phyloP scores from a whole-genome alignment of 2,797 vertebrate species.

The Bucorvus abyssinicus region DNA sequence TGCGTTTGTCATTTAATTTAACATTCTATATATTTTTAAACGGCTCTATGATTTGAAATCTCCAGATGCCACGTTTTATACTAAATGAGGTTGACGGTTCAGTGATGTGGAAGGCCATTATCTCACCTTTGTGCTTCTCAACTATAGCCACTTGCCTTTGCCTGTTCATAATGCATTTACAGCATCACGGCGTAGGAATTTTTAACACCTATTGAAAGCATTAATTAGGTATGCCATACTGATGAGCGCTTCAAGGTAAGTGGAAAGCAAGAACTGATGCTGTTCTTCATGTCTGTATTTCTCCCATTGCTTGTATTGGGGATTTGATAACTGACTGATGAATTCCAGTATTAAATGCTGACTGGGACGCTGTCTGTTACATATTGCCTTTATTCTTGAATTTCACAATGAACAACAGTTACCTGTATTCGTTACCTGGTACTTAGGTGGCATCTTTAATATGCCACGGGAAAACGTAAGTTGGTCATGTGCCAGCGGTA shows the following conservation, averaged over 20 bases:
- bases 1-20: slow-evolving; percentile 75
- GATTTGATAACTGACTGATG: background rate
- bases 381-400: background rate
- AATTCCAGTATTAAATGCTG: background rate
- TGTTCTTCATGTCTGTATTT: background rate
- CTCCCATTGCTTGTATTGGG: background rate
- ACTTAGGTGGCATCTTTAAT: background rate
- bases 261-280: slow-evolving; percentile 25
- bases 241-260: slow-evolving; percentile 68
- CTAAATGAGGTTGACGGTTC: slow-evolving; percentile 84
- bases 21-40: slow-evolving; percentile 77
- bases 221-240: slow-evolving; percentile 66
- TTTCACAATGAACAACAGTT: background rate
- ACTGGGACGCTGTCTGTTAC: background rate
- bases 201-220: slow-evolving; percentile 79
- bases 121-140: slow-evolving; percentile 87
- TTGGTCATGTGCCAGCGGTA: background rate
- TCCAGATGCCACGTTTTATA: slow-evolving; percentile 75
- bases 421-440: background rate
- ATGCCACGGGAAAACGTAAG: background rate
- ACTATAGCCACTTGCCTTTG: slow-evolving; percentile 81
- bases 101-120: slow-evolving; percentile 85
- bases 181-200: slow-evolving; percentile 77
- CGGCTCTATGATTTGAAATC: slow-evolving; percentile 75
- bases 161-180: slow-evolving; percentile 83